Base-by-base conservation (phyloP, 2,113 vertebrate species). In the Vulpes ferrilata region DNA sequence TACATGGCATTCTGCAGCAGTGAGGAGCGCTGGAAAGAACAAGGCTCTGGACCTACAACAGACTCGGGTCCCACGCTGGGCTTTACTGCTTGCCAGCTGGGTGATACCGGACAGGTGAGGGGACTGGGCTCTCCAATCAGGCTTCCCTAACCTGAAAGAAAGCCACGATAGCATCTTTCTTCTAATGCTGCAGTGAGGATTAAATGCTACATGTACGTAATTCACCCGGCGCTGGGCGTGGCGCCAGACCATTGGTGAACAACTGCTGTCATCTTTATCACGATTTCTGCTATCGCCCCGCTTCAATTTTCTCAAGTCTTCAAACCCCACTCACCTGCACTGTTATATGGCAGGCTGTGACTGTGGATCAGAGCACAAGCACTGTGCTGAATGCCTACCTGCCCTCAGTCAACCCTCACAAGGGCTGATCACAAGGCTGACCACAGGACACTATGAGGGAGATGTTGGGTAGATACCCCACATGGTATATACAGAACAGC, bases 171-270 rank as follows among this genome's bases (percentile, higher is more conserved):
- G 59, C 53, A 5, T 57, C 64, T 3, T n/a, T n/a, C 57, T 7
- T 1, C 10, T 0, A 16, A 35, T 82, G 30, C 3, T 10, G 1
- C 43, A 10, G 38, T 0, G 11, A 48, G 62, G 53, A 64, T 15
- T 16, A 19, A 43, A 8, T 1, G 10, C 19, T 3, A 1, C 0
- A 0, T 2, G 53, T 17, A 23, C 8, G 4, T 0, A 8, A 3
- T 0, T n/a, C 5, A 11, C 62, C 11, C 13, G 2, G n/a, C 1
- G 2, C 3, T 48, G 74, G 35, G 79, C 12, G 13, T 0, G 4
- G 84, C 3, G 1, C 62, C 55, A 30, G 80, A 11, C 9, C 2
- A 7, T 4, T 2, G 3, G 22, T 7, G 7, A 85, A 55, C 23
- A 3, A 2, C 27, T 1, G 7, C 57, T 13, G 48, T 17, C 83